Conservation (phyloP, 2,797 vertebrate genomes). For the Girardinus metallicus region DNA sequence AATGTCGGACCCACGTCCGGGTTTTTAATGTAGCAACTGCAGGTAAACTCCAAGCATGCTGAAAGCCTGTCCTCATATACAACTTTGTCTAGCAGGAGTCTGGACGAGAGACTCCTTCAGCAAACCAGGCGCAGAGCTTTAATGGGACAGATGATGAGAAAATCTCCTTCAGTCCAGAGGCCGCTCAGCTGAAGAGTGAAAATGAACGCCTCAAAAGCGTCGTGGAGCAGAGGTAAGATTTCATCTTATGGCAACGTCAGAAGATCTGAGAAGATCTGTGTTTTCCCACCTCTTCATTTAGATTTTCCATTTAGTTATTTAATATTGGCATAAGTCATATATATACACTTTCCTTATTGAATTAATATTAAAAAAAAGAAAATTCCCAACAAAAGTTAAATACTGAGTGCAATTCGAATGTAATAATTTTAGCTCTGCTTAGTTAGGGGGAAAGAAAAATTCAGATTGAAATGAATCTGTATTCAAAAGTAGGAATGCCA, state of each 20-base stretch:
- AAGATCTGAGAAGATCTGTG: not conserved
- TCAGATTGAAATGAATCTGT: not conserved
- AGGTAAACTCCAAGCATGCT: slow-evolving; percentile 6
- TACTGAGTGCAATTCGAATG: not conserved
- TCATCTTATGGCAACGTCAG: not conserved
- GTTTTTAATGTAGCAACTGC: slow-evolving; percentile 6
- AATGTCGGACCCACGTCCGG: not conserved
- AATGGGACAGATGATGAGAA: slow-evolving; percentile 97
- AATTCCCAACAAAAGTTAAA: not conserved
- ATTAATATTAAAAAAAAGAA: not conserved
- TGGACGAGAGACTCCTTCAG: slow-evolving; percentile 86
- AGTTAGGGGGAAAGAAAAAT: not conserved
- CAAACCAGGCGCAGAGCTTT: slow-evolving; percentile 89
- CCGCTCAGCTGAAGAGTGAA: slow-evolving; percentile 87
- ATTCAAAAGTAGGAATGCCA: not conserved
- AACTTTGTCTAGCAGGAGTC: slow-evolving; percentile 78
- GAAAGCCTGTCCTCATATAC: slow-evolving; percentile 9
- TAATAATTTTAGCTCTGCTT: not conserved
- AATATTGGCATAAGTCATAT: not conserved
- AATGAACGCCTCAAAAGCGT: slow-evolving; percentile 91
- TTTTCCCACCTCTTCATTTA: not conserved
- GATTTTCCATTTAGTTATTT: not conserved
- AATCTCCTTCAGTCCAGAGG: slow-evolving; percentile 84
- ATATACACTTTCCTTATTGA: not conserved
- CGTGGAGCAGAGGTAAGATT: slow-evolving; percentile 89